These are phyloP conservation scores for Zaprionus ornatus DNA, from an alignment of 1,140 invertebrate genomes.

Conservation along the genomic window DNA sequence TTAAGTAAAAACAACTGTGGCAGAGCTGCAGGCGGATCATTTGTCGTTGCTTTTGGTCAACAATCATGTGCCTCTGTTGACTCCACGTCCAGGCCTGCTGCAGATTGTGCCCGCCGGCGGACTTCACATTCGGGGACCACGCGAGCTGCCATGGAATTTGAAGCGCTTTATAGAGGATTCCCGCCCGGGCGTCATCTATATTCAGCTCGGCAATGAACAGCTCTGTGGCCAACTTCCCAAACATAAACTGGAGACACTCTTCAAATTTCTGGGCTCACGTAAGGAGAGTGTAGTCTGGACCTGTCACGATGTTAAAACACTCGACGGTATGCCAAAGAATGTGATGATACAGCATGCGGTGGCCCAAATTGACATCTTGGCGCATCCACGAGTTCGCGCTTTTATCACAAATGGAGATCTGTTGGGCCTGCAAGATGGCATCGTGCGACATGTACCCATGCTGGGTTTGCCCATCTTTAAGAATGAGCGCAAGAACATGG, in stretches of 20 bases:
- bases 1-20: conserved; percentile 71
- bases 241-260: conserved; percentile 78
- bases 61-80: conserved; percentile 77
- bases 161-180: conserved; percentile 84
- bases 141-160: conserved; percentile 83
- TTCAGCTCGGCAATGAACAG: conserved; percentile 84
- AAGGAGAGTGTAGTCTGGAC: conserved; percentile 85
- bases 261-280: conserved; percentile 81
- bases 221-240: conserved; percentile 66
- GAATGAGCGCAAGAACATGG: conserved; percentile 83
- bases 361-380: conserved; percentile 86
- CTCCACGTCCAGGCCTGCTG: conserved; percentile 59
- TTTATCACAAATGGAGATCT: conserved; percentile 86
- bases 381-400: conserved; percentile 82
- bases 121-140: conserved; percentile 74
- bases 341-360: conserved; percentile 85
- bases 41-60: conserved; percentile 81
- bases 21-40: conserved; percentile 84
- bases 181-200: conserved; percentile 85
- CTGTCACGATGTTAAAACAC: conserved; percentile 82
- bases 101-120: conserved; percentile 81
- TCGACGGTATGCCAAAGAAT: conserved; percentile 83
- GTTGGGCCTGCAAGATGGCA: conserved; percentile 85
- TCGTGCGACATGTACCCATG: conserved; percentile 85
- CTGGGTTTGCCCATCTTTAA: conserved; percentile 85